phyloP scores from a whole-genome alignment of 2,113 vertebrate genomes.

The Chaenogobius annularis region DNA sequence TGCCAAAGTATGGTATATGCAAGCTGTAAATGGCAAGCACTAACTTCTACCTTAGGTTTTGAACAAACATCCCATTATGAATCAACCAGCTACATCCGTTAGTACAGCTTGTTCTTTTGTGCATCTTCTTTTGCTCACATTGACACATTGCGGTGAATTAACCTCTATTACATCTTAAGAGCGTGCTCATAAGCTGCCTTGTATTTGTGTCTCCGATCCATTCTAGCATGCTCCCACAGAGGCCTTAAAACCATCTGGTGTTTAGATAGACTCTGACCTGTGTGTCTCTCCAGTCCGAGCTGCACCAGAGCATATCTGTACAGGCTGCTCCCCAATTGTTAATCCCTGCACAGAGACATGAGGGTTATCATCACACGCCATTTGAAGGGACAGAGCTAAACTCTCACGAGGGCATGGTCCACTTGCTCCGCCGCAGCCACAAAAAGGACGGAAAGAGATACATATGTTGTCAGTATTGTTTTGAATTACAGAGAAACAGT shows the following conservation, averaged over 20 bases:
- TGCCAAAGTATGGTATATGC: too few relatives aligned
- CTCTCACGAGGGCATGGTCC: slow-evolving; percentile 45
- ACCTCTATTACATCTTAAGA: slow-evolving; percentile 26
- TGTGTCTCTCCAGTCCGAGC: slow-evolving; percentile 44
- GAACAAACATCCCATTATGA: neutral
- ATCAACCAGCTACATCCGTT: neutral
- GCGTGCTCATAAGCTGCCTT: slow-evolving; percentile 24
- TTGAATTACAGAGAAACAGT: neutral
- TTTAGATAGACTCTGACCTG: slow-evolving; percentile 72
- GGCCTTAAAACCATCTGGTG: slow-evolving; percentile 69
- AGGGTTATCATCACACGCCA: slow-evolving; percentile 56
- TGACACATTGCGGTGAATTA: neutral
- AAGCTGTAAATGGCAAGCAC: neutral
- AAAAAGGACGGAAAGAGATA: slow-evolving; percentile 46
- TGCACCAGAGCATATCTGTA: slow-evolving; percentile 49
- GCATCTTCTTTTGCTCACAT: slow-evolving; percentile 1
- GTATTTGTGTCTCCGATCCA: slow-evolving; percentile 40
- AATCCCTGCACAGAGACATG: slow-evolving; percentile 55
- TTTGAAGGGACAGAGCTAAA: slow-evolving; percentile 49
- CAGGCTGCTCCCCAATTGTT: slow-evolving; percentile 34
- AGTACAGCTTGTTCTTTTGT: slow-evolving; percentile 1
- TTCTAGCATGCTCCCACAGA: slow-evolving; percentile 52
- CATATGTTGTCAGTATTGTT: slow-evolving; percentile 34
- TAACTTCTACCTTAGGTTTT: neutral
- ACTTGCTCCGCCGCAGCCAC: slow-evolving; percentile 24